Conservation (phyloP, 1,140 invertebrate species). For the Helicoverpa zea region DNA sequence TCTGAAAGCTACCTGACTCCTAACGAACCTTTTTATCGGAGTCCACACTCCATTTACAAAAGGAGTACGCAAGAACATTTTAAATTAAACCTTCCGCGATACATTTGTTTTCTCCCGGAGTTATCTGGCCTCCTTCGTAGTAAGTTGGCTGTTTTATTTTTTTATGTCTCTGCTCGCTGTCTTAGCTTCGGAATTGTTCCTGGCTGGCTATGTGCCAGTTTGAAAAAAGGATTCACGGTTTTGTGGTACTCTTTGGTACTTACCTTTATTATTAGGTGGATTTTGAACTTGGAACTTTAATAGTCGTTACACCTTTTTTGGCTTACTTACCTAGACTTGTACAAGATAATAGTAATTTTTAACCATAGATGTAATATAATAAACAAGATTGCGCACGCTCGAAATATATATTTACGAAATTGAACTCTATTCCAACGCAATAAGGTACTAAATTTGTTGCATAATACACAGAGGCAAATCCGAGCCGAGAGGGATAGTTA, state of each 20-base stretch:
- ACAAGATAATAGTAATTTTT: too few species aligned
- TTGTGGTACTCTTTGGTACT: slow-evolving; percentile 3
- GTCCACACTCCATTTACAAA: slow-evolving; percentile 29
- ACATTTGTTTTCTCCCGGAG: slow-evolving; percentile 34
- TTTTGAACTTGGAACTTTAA: too few species aligned
- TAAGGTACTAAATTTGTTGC: too few species aligned
- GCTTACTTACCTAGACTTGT: too few species aligned
- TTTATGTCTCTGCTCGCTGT: slow-evolving; percentile 16
- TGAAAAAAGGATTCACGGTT: slow-evolving; percentile 25
- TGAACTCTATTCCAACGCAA: too few species aligned
- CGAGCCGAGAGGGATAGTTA: too few species aligned
- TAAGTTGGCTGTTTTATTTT: slow-evolving; percentile 41
- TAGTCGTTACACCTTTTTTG: too few species aligned
- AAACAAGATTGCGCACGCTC: too few species aligned
- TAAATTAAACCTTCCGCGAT: slow-evolving; percentile 35
- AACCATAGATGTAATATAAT: too few species aligned
- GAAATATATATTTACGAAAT: too few species aligned
- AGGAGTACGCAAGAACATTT: slow-evolving; percentile 29
- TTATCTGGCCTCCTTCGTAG: slow-evolving; percentile 18
- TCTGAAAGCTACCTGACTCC: too few species aligned
- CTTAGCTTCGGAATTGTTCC: slow-evolving; percentile 17
- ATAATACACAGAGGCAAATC: too few species aligned
- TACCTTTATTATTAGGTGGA: not conserved
- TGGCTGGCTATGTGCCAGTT: slow-evolving; percentile 31
- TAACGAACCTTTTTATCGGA: not conserved